Conservation (phyloP, 2,797 vertebrate genomes). For the Etheostoma perlongum region DNA sequence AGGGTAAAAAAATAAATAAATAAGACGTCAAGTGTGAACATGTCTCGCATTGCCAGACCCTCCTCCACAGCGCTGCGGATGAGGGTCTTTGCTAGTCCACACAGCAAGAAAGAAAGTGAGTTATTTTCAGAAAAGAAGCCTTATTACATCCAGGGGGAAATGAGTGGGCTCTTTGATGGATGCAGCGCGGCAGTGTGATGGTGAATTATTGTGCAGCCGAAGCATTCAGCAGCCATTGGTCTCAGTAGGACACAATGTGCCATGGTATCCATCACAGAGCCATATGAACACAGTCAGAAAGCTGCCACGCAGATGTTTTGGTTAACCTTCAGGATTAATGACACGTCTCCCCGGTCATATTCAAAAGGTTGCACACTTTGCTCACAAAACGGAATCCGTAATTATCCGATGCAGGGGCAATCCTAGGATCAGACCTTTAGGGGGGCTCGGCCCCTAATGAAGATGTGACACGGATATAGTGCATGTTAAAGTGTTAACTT, state of each 20-base stretch:
- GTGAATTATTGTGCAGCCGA: constrained; percentile 72
- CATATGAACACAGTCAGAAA: constrained; percentile 66
- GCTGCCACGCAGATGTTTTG: constrained; percentile 41
- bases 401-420: not conserved
- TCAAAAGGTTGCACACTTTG: constrained; percentile 40
- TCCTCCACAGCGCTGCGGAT: too few relatives aligned
- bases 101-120: constrained; percentile 6
- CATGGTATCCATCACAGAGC: constrained; percentile 68
- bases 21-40: too few relatives aligned
- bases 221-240: constrained; percentile 70
- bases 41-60: too few relatives aligned
- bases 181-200: constrained; percentile 53
- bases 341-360: constrained; percentile 15
- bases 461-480: too few relatives aligned
- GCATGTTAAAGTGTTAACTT: too few relatives aligned
- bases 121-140: constrained; percentile 55
- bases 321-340: constrained; percentile 66
- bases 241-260: constrained; percentile 57
- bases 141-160: constrained; percentile 78
- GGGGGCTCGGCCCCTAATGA: too few relatives aligned
- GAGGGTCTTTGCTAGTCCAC: too few relatives aligned
- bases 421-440: too few relatives aligned
- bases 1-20: too few relatives aligned
- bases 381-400: constrained; percentile 13
- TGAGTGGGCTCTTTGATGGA: constrained; percentile 76